Conservation (phyloP, 2,888 invertebrate species). For the Dicyrtomina minuta region DNA sequence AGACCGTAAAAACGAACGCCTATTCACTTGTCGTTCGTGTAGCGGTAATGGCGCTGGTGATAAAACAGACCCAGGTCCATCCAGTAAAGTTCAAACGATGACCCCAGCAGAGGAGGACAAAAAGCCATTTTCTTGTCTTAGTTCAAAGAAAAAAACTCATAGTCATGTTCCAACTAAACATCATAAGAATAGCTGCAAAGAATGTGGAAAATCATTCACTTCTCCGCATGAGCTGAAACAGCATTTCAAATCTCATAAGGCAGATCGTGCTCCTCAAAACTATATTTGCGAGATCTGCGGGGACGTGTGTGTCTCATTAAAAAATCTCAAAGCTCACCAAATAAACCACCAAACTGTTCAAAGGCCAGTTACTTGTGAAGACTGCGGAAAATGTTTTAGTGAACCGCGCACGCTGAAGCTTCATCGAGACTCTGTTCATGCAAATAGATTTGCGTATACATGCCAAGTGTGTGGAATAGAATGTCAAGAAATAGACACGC, state of each 20-base stretch:
- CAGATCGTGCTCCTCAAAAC: background rate
- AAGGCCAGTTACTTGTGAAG: background rate
- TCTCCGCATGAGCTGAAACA: background rate
- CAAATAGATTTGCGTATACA: constrained; percentile 3
- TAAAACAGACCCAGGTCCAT: background rate
- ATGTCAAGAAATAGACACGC: constrained; percentile 26
- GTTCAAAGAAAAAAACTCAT: constrained; percentile 4
- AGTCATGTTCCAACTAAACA: constrained; percentile 11
- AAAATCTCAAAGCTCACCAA: constrained; percentile 15
- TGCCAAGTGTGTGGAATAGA: constrained; percentile 15
- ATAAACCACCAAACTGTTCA: background rate
- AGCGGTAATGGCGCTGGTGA: background rate
- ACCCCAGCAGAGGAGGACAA: background rate
- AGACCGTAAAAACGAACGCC: background rate
- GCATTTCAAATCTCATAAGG: background rate
- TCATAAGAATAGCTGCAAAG: constrained; percentile 7
- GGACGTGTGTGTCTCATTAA: background rate
- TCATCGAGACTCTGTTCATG: constrained; percentile 1
- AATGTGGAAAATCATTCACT: constrained; percentile 2
- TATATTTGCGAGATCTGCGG: constrained; percentile 21
- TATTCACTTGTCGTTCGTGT: constrained; percentile 5
- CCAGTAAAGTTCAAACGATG: background rate
- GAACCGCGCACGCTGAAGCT: constrained; percentile 2
- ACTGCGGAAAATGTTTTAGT: constrained; percentile 9
- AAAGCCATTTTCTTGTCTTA: background rate